These are phyloP conservation scores for Cheilosia urbana DNA, from an alignment of 2,888 invertebrate genomes.

Conservation along the genomic window DNA sequence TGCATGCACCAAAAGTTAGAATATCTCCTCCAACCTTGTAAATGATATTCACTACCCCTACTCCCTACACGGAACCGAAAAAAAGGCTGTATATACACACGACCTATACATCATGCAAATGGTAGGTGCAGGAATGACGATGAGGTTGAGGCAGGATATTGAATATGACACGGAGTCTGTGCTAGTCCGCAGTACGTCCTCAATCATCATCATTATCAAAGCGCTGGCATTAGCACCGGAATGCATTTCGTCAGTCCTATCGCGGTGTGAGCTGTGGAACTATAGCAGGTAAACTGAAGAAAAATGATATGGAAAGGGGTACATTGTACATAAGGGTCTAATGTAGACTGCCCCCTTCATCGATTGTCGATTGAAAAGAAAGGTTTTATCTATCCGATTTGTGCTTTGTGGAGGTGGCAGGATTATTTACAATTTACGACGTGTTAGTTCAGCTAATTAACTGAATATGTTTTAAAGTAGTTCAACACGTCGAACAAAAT, in stretches of 20 bases:
- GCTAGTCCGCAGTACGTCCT: neutral
- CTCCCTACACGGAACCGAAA: neutral
- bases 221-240: neutral
- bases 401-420: too few species aligned
- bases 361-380: too few species aligned
- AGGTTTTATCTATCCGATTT: too few species aligned
- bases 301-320: too few species aligned
- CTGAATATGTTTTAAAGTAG: too few species aligned
- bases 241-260: neutral
- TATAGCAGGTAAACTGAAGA: neutral
- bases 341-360: too few species aligned
- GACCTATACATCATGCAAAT: neutral
- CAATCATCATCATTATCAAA: neutral
- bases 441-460: too few species aligned
- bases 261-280: neutral
- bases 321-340: too few species aligned
- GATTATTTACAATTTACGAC: too few species aligned
- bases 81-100: neutral
- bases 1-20: too few species aligned
- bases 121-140: neutral
- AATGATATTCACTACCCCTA: neutral
- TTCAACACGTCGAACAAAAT: too few species aligned
- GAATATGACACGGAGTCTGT: constrained; percentile 23
- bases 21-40: constrained; percentile 1
- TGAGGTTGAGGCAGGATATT: constrained; percentile 20